Evolutionary conservation across 2,888 invertebrate genomes (phyloP).

Genomic region (Agrenia bidenticulata): DNA sequence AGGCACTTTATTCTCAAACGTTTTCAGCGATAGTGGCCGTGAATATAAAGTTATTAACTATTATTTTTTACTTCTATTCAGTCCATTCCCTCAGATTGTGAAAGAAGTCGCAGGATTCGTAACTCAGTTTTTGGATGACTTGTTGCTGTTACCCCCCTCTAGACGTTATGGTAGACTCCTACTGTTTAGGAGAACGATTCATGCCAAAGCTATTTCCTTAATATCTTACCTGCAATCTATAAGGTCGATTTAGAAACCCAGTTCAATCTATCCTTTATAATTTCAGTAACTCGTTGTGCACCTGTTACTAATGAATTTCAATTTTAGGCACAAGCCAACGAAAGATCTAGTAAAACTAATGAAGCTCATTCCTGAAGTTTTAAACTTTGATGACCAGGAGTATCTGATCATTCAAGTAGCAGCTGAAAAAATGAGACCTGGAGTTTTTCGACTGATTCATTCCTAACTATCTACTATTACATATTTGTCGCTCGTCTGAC

Average conservation of each 20-base stretch:
- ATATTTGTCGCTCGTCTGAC: too few relatives aligned
- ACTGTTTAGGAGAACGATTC: conserved; percentile 44
- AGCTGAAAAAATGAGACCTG: conserved; percentile 52
- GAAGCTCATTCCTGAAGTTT: conserved; percentile 39
- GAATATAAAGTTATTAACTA: too few relatives aligned
- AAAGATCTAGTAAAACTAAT: conserved; percentile 42
- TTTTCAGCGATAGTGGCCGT: neutral
- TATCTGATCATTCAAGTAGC: conserved; percentile 50
- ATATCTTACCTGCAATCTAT: conserved; percentile 48
- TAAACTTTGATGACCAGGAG: conserved; percentile 46
- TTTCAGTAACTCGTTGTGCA: too few relatives aligned
- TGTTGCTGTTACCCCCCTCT: conserved; percentile 41
- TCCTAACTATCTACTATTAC: neutral
- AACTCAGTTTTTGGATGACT: conserved; percentile 44
- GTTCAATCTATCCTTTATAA: too few relatives aligned
- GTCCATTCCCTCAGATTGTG: conserved; percentile 42
- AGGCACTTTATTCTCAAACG: conserved; percentile 20
- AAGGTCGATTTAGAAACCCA: conserved; percentile 28
- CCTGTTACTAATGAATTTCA: too few relatives aligned
- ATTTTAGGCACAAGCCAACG: neutral
- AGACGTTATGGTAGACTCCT: conserved; percentile 45
- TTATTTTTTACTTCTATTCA: conserved; percentile 15
- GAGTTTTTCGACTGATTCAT: conserved; percentile 39
- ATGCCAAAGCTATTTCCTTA: conserved; percentile 48
- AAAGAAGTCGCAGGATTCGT: conserved; percentile 50